These are phyloP conservation scores for Eustalomyia histrio DNA, from an alignment of 2,888 invertebrate genomes.

Conservation along the genomic window DNA sequence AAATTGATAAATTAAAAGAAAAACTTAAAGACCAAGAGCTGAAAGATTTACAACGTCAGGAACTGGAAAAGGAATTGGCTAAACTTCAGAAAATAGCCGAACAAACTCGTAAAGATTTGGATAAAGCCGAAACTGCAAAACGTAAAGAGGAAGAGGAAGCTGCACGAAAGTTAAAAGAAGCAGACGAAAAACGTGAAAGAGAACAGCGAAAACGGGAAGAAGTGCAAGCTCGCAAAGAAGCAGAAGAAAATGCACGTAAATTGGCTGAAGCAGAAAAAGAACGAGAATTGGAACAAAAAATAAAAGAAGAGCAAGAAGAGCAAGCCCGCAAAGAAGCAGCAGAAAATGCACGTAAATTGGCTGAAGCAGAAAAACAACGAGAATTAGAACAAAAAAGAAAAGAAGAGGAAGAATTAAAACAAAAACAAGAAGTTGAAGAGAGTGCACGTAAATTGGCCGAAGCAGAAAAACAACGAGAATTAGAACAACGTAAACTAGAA, in stretches of 20 bases:
- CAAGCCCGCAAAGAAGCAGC: conserved; percentile 54
- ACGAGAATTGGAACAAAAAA: conserved; percentile 46
- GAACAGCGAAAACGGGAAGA: conserved; percentile 56
- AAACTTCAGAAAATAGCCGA: conserved; percentile 73
- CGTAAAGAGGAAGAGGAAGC: conserved; percentile 51
- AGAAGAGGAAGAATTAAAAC: conserved; percentile 47
- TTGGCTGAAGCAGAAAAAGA: conserved; percentile 61
- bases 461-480: conserved; percentile 53
- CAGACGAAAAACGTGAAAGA: conserved; percentile 62
- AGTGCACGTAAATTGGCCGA: conserved; percentile 11
- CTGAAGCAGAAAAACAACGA: conserved; percentile 58
- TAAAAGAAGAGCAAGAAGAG: conserved; percentile 57
- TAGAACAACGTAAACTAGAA: conserved; percentile 45
- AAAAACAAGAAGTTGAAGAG: conserved; percentile 62
- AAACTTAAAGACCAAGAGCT: conserved; percentile 62
- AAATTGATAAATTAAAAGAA: conserved; percentile 67
- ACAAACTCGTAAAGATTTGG: conserved; percentile 73
- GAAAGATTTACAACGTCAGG: conserved; percentile 63
- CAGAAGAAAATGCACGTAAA: conserved; percentile 55
- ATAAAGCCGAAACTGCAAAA: conserved; percentile 72
- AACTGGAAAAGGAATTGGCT: conserved; percentile 73
- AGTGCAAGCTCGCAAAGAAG: conserved; percentile 58
- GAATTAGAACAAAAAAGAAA: conserved; percentile 49
- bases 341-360: conserved; percentile 57
- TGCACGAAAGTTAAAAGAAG: conserved; percentile 64